phyloP scores from a whole-genome alignment of 2,888 invertebrate genomes.

The Zygaena filipendulae region DNA sequence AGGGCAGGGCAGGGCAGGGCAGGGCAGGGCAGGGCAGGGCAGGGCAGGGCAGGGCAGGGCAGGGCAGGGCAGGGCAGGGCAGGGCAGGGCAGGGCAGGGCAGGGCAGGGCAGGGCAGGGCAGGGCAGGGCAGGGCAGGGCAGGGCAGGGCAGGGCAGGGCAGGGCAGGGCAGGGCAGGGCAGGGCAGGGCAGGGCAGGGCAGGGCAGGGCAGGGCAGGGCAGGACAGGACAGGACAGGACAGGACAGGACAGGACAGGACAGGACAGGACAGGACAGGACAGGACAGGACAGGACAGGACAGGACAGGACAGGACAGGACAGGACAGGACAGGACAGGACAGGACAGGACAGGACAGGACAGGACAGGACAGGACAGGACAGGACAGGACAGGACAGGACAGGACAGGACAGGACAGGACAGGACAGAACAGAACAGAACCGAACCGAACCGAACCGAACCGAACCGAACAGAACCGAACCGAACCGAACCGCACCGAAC shows the following conservation, averaged over 20 bases:
- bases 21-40: background rate
- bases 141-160: background rate
- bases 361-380: background rate
- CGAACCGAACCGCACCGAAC: constrained; percentile 8
- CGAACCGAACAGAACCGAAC: too few species aligned
- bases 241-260: background rate
- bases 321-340: background rate
- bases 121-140: background rate
- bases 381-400: constrained; percentile 2
- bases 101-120: background rate
- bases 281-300: background rate
- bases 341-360: background rate
- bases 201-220: background rate
- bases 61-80: background rate
- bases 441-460: too few species aligned
- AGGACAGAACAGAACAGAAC: too few species aligned
- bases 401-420: constrained; percentile 2
- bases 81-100: background rate
- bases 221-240: background rate
- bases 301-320: background rate
- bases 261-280: background rate
- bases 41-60: background rate
- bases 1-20: background rate
- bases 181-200: background rate
- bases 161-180: background rate